These are phyloP conservation scores for Venustaconcha ellipsiformis DNA, from an alignment of 1,140 invertebrate species.

Conservation along the genomic window DNA sequence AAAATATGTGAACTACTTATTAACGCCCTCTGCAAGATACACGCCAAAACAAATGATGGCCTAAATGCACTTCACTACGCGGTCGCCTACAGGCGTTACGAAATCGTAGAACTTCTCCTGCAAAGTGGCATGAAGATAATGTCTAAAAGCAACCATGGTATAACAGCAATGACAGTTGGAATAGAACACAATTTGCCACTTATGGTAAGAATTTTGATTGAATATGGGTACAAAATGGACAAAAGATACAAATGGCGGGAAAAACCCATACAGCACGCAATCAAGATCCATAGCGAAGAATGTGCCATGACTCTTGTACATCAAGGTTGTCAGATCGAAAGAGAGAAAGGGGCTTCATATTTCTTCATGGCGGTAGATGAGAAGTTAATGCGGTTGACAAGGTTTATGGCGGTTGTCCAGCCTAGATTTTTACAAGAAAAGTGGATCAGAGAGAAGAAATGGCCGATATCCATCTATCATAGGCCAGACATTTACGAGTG, in stretches of 20 bases:
- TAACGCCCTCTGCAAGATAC: conserved; percentile 59
- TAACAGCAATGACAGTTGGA: conserved; percentile 61
- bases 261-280: conserved; percentile 62
- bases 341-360: conserved; percentile 45
- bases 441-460: conserved; percentile 47
- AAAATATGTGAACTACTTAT: conserved; percentile 59
- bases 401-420: conserved; percentile 52
- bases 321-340: conserved; percentile 54
- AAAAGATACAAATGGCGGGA: conserved; percentile 58
- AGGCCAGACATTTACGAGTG: conserved; percentile 48
- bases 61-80: conserved; percentile 63
- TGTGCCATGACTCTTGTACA: conserved; percentile 62
- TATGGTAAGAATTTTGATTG: conserved; percentile 55
- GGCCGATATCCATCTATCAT: conserved; percentile 56
- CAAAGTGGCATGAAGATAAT: conserved; percentile 53
- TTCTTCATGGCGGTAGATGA: conserved; percentile 56
- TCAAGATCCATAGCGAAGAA: conserved; percentile 56
- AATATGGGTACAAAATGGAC: conserved; percentile 59
- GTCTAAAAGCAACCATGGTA: conserved; percentile 50
- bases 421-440: conserved; percentile 54
- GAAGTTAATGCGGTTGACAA: conserved; percentile 45
- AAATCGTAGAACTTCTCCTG: conserved; percentile 58
- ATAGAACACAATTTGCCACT: conserved; percentile 59
- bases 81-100: conserved; percentile 56
- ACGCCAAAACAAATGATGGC: conserved; percentile 54